phyloP scores from a whole-genome alignment of 1,140 invertebrate genomes.

The Zaprionus capensis region DNA sequence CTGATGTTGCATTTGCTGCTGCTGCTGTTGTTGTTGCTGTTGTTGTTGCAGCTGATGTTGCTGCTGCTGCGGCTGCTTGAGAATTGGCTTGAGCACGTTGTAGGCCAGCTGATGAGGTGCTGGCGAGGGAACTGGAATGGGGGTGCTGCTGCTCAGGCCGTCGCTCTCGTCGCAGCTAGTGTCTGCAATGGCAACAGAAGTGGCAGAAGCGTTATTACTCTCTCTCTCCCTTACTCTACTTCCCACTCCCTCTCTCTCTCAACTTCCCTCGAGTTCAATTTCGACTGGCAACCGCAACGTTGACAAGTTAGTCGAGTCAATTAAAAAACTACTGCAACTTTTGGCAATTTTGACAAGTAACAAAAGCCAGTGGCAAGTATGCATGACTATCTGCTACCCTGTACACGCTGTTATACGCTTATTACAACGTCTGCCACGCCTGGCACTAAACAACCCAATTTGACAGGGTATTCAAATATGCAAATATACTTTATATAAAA shows the following conservation, averaged over 20 bases:
- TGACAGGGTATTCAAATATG: not conserved
- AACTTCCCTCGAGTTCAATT: not conserved
- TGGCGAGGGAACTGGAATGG: conserved; percentile 58
- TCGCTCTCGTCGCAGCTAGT: conserved; percentile 77
- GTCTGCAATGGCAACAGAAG: conserved; percentile 47
- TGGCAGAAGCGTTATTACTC: not conserved
- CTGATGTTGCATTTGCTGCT: conserved; percentile 22
- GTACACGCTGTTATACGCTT: not conserved
- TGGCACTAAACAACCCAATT: not conserved
- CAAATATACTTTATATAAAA: not conserved
- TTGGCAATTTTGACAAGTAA: not conserved
- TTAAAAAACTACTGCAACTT: conserved; percentile 1
- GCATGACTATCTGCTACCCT: not conserved
- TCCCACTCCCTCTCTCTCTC: not conserved
- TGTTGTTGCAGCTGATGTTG: conserved; percentile 11
- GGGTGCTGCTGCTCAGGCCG: conserved; percentile 48
- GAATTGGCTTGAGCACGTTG: conserved; percentile 70
- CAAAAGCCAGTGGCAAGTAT: too few relatives aligned
- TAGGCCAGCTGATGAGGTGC: conserved; percentile 67
- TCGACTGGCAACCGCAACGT: too few relatives aligned
- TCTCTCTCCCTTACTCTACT: not conserved
- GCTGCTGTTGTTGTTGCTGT: conserved; percentile 23
- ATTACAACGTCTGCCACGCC: too few relatives aligned
- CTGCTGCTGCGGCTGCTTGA: conserved; percentile 61
- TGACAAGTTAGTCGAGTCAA: not conserved